Percentiles rank a stretch among this genome's conserved stretches.
These are phyloP conservation scores for Conops quadrifasciatus DNA, from an alignment of 2,888 invertebrate genomes.

Conservation along the genomic window DNA sequence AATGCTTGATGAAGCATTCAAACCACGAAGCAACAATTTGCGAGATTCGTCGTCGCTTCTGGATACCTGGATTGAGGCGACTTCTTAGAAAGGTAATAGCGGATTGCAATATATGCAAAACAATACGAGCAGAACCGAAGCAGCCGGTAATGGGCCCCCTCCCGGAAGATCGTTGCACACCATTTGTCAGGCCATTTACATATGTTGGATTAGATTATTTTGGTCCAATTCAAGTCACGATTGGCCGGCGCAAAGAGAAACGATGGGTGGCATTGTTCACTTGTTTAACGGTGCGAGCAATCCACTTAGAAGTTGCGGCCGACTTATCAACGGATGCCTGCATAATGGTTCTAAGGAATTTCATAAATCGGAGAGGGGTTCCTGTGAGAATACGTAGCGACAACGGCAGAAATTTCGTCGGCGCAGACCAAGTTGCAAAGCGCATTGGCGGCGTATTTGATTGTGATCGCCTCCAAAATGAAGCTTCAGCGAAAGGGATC, in stretches of 20 bases:
- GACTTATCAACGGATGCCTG: slow-evolving; percentile 35
- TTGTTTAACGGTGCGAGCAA: slow-evolving; percentile 31
- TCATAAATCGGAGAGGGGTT: slow-evolving; percentile 23
- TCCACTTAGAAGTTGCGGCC: not conserved
- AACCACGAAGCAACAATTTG: slow-evolving; percentile 28
- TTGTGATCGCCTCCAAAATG: not conserved
- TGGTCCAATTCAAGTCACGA: slow-evolving; percentile 33
- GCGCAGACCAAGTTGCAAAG: slow-evolving; percentile 30
- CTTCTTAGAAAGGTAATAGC: slow-evolving; percentile 12
- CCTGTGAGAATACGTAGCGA: slow-evolving; percentile 34
- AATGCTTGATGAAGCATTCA: slow-evolving; percentile 26
- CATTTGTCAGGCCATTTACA: slow-evolving; percentile 38
- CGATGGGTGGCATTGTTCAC: slow-evolving; percentile 44
- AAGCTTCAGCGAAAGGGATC: slow-evolving; percentile 21
- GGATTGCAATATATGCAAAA: slow-evolving; percentile 12
- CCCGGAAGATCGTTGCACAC: slow-evolving; percentile 34
- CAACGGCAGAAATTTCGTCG: slow-evolving; percentile 40
- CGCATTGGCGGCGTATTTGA: not conserved
- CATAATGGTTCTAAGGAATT: slow-evolving; percentile 23
- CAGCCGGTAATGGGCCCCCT: slow-evolving; percentile 40
- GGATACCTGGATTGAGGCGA: slow-evolving; percentile 21
- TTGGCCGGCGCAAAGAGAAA: slow-evolving; percentile 35
- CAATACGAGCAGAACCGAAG: slow-evolving; percentile 21
- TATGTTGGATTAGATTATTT: slow-evolving; percentile 37
- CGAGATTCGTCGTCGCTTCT: slow-evolving; percentile 24